These are phyloP conservation scores for Brachionus rotundiformis DNA, from an alignment of 1,140 invertebrate genomes.

Conservation along the genomic window DNA sequence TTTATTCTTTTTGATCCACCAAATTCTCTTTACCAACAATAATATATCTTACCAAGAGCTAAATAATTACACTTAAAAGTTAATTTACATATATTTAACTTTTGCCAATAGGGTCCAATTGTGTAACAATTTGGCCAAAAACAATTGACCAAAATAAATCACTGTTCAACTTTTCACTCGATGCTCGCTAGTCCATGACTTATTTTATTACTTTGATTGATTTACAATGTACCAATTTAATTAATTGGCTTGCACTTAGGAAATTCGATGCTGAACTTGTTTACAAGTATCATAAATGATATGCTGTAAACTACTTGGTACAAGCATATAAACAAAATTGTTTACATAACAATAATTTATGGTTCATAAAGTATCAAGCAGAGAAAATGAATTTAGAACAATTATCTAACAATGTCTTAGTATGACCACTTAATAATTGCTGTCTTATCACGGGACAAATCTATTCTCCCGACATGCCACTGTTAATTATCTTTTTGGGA, in stretches of 20 bases:
- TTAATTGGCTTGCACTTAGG: neutral
- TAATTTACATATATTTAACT: neutral
- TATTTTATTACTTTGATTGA: neutral
- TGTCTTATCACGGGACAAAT: neutral
- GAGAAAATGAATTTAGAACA: neutral
- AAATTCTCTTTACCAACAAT: too few species aligned
- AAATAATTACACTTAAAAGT: too few species aligned
- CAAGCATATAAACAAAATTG: neutral
- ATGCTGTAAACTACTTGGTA: neutral
- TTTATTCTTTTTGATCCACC: too few species aligned
- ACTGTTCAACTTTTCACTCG: neutral
- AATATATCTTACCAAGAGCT: too few species aligned
- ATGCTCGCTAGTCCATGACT: neutral
- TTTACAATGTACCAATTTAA: conserved; percentile 9
- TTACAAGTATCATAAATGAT: neutral
- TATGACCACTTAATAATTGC: conserved; percentile 14
- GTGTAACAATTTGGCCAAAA: neutral
- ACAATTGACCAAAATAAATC: neutral
- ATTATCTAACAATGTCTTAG: conserved; percentile 4
- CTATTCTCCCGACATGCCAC: neutral
- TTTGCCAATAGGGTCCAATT: neutral
- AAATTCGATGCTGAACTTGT: neutral
- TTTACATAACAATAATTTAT: conserved; percentile 6
- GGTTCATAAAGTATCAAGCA: neutral
- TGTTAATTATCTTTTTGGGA: conserved; percentile 9